Base-by-base conservation (phyloP, 2,113 vertebrate genomes). In the Tetrao urogallus region DNA sequence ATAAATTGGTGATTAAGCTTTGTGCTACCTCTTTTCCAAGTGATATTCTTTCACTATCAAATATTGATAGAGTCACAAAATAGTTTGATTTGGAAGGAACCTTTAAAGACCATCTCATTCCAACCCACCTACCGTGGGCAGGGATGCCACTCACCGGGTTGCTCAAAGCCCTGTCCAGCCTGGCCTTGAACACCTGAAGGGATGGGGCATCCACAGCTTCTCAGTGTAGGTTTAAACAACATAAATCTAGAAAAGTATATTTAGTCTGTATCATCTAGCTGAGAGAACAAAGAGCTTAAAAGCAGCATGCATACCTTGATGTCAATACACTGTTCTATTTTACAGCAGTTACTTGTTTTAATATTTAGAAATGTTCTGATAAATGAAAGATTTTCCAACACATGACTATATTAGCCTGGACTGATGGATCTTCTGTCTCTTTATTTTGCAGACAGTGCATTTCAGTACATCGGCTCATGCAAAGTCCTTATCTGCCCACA, bases 391-490 rank as follows among this genome's bases (percentile, higher is more conserved):
- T 42, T 21, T 7, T 45, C 11, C 58, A 73, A 36, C 11, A 52
- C 43, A 40, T n/a, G 14, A 10, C 10, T 12, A 12, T 63, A 45
- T 34, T 47, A 34, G 38, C 65, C 34, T 40, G 38, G 70, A 16
- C 38, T 64, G 52, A 45, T 8, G 6, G 11, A 21, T 24, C 63
- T 84, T 77, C 42, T 16, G 32, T n/a, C 2, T 54, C 47, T 30
- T 42, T 97, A 14, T 94, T 82, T 98, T 97, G 36, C 95, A 98
- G 97, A 85, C 91, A 19, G 88, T 97, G 43, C 87, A 95, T 82
- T 97, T 98, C 93, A 97, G 94, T 80, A 92, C 96, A 24, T 67
- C 95, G 71, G 92, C 94, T 58, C 87, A 88, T 83, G 97, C 97
- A 63, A 97, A 98, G 81, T 82, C 95, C 36, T 92, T 92, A 50